Evolutionary conservation across 2,113 vertebrate species (phyloP).

Genomic region (rat (Rattus norvegicus)): GRCr8 NC_086023.1:104832001-104832500

Average conservation of each 20-base stretch:
- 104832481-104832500: neutral
- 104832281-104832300: conserved; percentile 7
- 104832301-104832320: neutral
- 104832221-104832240: neutral
- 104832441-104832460: neutral
- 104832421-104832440: neutral
- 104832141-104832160: neutral
- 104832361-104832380: conserved; percentile 46
- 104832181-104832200: neutral
- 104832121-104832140: neutral
- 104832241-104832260: conserved; percentile 52
- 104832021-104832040: neutral
- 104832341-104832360: neutral
- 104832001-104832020: neutral
- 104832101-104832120: neutral
- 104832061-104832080: conserved; percentile 3
- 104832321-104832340: conserved; percentile 21
- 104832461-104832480: neutral
- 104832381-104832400: neutral
- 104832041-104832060: conserved; percentile 8
- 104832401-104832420: neutral
- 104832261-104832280: conserved; percentile 15
- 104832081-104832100: neutral
- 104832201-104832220: conserved; percentile 4
- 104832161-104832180: neutral